Evolutionary conservation across 1,140 invertebrate genomes (phyloP).

Genomic region (Theocolax elegans): DNA sequence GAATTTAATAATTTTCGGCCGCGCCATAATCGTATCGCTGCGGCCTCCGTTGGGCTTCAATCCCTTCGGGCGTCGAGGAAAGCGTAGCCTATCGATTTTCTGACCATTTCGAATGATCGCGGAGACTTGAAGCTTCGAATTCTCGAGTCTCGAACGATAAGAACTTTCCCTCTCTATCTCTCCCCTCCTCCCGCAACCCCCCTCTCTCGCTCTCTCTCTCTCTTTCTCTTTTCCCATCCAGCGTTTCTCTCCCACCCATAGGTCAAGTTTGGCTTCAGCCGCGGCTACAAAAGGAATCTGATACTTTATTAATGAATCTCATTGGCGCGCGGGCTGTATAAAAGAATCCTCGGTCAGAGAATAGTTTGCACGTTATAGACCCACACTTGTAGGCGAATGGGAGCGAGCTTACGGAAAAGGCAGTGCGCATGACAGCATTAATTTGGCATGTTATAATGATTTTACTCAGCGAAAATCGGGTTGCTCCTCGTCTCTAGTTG

Average conservation of each 20-base stretch:
- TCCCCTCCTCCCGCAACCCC: background rate
- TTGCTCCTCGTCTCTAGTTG: too few relatives aligned
- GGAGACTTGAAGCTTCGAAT: slow-evolving; percentile 10
- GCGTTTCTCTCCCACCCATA: too few relatives aligned
- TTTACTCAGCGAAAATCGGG: slow-evolving; percentile 51
- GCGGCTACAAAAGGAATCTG: slow-evolving; percentile 37
- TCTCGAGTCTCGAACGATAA: slow-evolving; percentile 5
- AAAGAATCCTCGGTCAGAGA: slow-evolving; percentile 47
- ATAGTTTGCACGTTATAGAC: background rate
- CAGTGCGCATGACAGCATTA: slow-evolving; percentile 57
- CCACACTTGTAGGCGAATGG: too few relatives aligned
- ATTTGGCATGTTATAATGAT: slow-evolving; percentile 61
- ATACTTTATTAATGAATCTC: slow-evolving; percentile 54
- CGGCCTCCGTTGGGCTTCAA: slow-evolving; percentile 1
- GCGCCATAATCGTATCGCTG: slow-evolving; percentile 24
- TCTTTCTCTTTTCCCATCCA: background rate
- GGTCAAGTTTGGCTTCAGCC: background rate
- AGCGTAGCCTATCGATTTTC: slow-evolving; percentile 39
- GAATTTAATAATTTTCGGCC: slow-evolving; percentile 38
- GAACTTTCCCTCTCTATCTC: background rate
- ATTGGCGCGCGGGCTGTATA: slow-evolving; percentile 42
- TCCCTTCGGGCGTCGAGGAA: slow-evolving; percentile 19
- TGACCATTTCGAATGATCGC: slow-evolving; percentile 31
- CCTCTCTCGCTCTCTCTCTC: background rate
- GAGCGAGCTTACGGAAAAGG: too few relatives aligned